Evolutionary conservation across 1,140 invertebrate genomes (phyloP).

Genomic region (Hycleus phaleratus): DNA sequence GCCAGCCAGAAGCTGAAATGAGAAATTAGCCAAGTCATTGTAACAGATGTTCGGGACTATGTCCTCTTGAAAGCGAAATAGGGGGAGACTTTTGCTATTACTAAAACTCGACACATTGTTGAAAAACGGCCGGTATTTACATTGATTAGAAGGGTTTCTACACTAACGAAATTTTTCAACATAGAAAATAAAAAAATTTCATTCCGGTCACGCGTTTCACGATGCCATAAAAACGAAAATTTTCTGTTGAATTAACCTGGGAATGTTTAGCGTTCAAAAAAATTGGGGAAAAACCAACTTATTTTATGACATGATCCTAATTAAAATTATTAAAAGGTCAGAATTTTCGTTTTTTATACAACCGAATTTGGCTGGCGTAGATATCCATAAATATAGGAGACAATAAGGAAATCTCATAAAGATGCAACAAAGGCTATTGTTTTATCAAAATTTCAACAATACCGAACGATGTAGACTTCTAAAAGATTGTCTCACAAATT

Average conservation of each 20-base stretch:
- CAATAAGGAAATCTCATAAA: conserved; percentile 9
- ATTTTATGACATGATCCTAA: too few relatives aligned
- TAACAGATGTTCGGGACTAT: conserved; percentile 4
- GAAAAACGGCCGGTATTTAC: too few relatives aligned
- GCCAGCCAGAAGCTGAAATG: conserved; percentile 6
- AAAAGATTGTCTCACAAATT: conserved; percentile 6
- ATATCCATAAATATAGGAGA: neutral
- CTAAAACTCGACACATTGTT: too few relatives aligned
- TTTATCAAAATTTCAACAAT: neutral
- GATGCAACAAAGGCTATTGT: conserved; percentile 11
- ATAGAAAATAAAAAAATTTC: neutral
- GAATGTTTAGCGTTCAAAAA: too few relatives aligned
- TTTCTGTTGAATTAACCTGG: too few relatives aligned
- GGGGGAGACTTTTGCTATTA: too few relatives aligned
- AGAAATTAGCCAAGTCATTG: conserved; percentile 12
- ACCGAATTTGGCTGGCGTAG: neutral
- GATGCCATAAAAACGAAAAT: conserved; percentile 9
- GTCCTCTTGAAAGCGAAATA: too few relatives aligned
- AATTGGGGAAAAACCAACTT: too few relatives aligned
- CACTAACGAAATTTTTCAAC: too few relatives aligned
- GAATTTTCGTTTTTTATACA: too few relatives aligned
- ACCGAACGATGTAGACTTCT: neutral
- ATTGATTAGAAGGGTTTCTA: too few relatives aligned
- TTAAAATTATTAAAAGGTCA: too few relatives aligned
- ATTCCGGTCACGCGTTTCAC: conserved; percentile 15